phyloP scores from a whole-genome alignment of 2,888 invertebrate genomes.

The Caenorhabditis sp. region DNA sequence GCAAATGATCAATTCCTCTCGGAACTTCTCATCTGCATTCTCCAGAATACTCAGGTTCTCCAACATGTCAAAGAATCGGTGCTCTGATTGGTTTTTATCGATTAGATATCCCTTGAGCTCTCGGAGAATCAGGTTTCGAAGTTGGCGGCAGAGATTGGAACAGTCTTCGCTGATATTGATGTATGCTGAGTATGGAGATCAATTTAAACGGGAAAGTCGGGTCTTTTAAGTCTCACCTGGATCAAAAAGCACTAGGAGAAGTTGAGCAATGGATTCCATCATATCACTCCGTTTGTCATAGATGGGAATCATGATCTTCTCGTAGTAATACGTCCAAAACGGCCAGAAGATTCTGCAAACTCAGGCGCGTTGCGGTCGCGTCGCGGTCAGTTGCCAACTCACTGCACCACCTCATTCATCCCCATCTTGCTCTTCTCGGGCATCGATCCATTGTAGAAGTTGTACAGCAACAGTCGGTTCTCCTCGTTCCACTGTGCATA shows the following conservation, averaged over 20 bases:
- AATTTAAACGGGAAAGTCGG: no score
- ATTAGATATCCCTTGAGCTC: conserved; percentile 34
- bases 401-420: not conserved
- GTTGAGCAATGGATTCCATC: conserved; percentile 5
- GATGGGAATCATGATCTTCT: not conserved
- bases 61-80: conserved; percentile 18
- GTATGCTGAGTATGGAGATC: conserved; percentile 12
- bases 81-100: conserved; percentile 26
- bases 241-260: conserved; percentile 13
- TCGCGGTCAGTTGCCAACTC: no score
- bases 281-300: not conserved
- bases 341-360: conserved; percentile 10
- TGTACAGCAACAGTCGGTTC: not conserved
- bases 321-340: not conserved
- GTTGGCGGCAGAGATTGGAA: not conserved
- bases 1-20: conserved; percentile 21
- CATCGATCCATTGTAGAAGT: conserved; percentile 5
- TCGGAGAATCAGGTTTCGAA: conserved; percentile 30
- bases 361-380: no score
- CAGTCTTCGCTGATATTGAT: conserved; percentile 42
- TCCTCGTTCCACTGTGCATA: not conserved
- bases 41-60: conserved; percentile 31
- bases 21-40: conserved; percentile 34
- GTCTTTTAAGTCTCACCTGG: no score
- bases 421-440: not conserved